Conservation (phyloP, 2,888 invertebrate genomes). For the Lasioglossum zephyrum region DNA sequence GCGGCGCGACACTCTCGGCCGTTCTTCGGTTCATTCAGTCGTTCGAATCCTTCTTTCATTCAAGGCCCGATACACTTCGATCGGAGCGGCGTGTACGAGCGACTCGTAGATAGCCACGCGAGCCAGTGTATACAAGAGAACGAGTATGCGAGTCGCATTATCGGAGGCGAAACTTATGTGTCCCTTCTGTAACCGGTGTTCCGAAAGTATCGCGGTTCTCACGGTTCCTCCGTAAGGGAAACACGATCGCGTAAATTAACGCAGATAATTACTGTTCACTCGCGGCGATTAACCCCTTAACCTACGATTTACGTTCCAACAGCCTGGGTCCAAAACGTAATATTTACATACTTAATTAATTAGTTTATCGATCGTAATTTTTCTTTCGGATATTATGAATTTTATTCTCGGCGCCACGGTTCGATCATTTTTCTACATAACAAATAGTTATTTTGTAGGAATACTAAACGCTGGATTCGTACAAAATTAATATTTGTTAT, state of each 20-base stretch:
- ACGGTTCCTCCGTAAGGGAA: not conserved
- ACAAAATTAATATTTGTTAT: no score
- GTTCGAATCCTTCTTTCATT: conserved; percentile 76
- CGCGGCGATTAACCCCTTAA: conserved; percentile 30
- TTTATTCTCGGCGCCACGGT: no score
- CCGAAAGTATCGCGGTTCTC: conserved; percentile 24
- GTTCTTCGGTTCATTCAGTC: conserved; percentile 73
- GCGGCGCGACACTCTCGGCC: conserved; percentile 41
- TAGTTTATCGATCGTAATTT: no score
- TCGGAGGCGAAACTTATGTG: not conserved
- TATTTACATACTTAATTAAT: no score
- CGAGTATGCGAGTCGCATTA: not conserved
- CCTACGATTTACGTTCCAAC: no score
- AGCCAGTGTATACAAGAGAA: not conserved
- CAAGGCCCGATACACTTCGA: conserved; percentile 75
- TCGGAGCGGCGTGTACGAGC: conserved; percentile 53
- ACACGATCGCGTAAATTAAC: conserved; percentile 27
- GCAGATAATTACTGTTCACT: conserved; percentile 20
- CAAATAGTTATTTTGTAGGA: no score
- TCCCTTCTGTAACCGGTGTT: not conserved
- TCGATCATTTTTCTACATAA: no score
- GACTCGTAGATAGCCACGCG: conserved; percentile 21
- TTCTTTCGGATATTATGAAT: no score
- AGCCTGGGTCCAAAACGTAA: no score
- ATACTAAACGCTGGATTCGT: no score